Evolutionary conservation across 1,140 invertebrate genomes (phyloP), one percentile per base, ranked within the genome.

Genomic region (Acromyrmex echinatior): DNA sequence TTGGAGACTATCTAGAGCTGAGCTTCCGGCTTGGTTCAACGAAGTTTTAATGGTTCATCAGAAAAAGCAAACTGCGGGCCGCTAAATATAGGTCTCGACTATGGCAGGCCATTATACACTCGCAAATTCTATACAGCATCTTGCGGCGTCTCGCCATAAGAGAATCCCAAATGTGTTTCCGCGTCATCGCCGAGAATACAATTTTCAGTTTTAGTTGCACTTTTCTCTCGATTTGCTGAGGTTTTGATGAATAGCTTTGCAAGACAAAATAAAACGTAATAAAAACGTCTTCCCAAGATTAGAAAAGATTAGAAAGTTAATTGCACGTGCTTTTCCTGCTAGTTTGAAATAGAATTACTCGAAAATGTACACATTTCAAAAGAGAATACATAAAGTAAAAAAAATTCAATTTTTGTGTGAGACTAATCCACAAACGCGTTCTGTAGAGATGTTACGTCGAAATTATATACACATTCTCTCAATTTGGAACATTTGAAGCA

Each of bases 1-100:
- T 21, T 66, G 62, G 31, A 71, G 45, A 80, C 28, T 68, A 39
- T 39, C 78, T 25, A 56, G n/a, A 70, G 49, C 28, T 31, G 49
- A 70, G 78, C 65, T 81, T 81, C 78, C 78, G 78, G 78, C 78
- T 81, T 81, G 49, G 78, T 56, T 81, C 78, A 39, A 81, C 65
- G 25, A 71, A 70, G 65, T 71, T 81, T 81, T 71, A 70, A 81
- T 81, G 31, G 65, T 71, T 81, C 78, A 81, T 71, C 65, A 56
- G 78, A 81, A 81, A 81, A 81, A 81, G 51, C 65, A 81, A 81
- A 81, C 78, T 56, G 28, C n/a, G 65, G 31, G 31, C 49, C 78
- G 4, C 49, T 81, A 81, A 81, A 81, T 81, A 81, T 81, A 81
- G 49, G 68, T 71, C 49, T 70, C 63, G 16, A 28, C 78, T 70